Evolutionary conservation across 53 echinoderm and acorn worm genomes (phyloP), one percentile per base, ranked within the genome.

Genomic region (Paelopatides confundens): DNA sequence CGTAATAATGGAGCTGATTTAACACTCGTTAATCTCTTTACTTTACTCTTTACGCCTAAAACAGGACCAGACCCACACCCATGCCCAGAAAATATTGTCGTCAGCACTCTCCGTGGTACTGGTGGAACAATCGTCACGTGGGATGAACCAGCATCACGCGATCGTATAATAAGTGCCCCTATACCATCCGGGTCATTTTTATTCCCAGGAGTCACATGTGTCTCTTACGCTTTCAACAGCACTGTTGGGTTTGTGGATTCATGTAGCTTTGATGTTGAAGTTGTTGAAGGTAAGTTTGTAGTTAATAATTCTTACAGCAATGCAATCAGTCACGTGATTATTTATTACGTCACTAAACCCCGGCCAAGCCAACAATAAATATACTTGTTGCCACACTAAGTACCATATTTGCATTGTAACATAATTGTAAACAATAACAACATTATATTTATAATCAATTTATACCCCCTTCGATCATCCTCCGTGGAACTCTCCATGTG

Each of bases 31-130:
- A 48, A 0, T 12, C 14, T 14, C 1, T 48, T 48, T 12, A 48
- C 14, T 48, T 12, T 14, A 9, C 48, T 48, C 9, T 12, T 12
- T 48, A 0, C 9, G 10, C 58, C 17, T 21, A n/a, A 28, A 8
- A 28, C 54, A 79, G 79, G 79, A 79, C 79, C 79, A 31, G 54
- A 79, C 33, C 79, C 79, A 3, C 54, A 79, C 32, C 79, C 79
- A 32, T 79, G 79, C 18, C 79, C 79, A 33, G 53, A 33, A 3
- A 53, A 79, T 1, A 53, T 79, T 11, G 49, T 31, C 28, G 79
- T 79, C 34, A 43, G 29, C 30, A 21, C 58, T 33, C 52, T 79
- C 13, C 54, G 79, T 2, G 79, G 79, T 7, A 79, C 53, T 79
- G 79, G 79, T 10, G 79, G 79, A 24, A 31, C 79, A 33, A 79